Evolutionary conservation across 2,888 invertebrate species (phyloP), one percentile per base, ranked within the genome.

Genomic region (Nomada lathburiana): DNA sequence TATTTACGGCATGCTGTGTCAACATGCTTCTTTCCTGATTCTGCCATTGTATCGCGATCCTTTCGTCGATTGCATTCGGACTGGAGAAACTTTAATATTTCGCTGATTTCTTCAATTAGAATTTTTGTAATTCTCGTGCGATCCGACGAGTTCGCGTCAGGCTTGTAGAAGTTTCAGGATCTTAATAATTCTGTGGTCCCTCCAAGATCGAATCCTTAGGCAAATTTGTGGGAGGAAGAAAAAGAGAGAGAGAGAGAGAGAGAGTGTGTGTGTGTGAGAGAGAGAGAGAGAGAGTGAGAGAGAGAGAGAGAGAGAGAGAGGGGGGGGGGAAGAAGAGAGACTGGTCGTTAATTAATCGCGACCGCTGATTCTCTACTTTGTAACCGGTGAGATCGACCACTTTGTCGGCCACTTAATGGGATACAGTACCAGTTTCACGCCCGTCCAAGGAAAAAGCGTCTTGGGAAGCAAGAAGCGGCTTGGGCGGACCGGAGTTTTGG

Each of bases 371-470:
- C 50, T 11, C 50, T 42, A 64, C 68, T 73, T 79, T 80, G 79
- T 80, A 80, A 63, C 68, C 62, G 26, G 20, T 23, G 62, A 42
- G 53, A 70, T 78, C 67, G 60, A 29, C 57, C n/a, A 80, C 67
- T 76, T 64, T 81, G 76, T 76, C 71, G 82, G 76, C 13, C n/a
- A 18, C 47, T 69, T 82, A 72, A 76, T 76, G 59, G 60, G 76
- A 60, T 44, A 20, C 57, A 44, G 36, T 64, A 16, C 26, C 26
- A 64, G 36, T 53, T 82, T 75, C 82, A 70, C 55, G 82, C 64
- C 47, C 36, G 65, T 81, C 73, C 71, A 55, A 44, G 63, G 64
- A 60, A 76, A 82, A 62, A 62, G 16, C 47, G n/a, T 13, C 26
- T 20, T 29, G 18, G 9, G 74, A 26, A 26, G 13, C 2, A 70